Base-by-base conservation (phyloP, 1,140 invertebrate species). In the Centruroides vittatus region DNA sequence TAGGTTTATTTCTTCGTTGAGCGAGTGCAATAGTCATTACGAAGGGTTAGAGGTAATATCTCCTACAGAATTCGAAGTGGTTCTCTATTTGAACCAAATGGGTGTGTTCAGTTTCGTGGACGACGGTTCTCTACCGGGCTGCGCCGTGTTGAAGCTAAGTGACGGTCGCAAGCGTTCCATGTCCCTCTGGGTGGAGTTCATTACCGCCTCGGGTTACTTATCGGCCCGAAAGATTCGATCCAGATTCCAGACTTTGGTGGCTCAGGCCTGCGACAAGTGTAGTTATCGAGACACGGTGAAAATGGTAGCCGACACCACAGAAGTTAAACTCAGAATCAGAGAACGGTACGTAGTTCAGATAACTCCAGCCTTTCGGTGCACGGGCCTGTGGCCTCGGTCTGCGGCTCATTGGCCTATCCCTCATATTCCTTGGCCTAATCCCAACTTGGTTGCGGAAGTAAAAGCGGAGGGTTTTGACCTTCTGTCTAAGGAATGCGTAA, bases 381-480 rank as follows among this genome's bases (percentile, higher is more conserved):
- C 84, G 12, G 89, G 92, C 12, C 82, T 97, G 47, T 97, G 93
- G 94, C 93, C 93, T 1, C 76, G 93, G 46, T 93, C 88, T 9
- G 93, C 93, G 0, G 88, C 89, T 0, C 92, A 96, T 70, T 98
- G 93, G 94, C 93, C 93, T 1, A 78, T 90, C 41, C 86, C 89
- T 0, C 87, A 89, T 64, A 88, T 89, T 58, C 85, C 88, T 0
- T 95, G 92, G 92, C 93, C 93, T 12, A 89, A 93, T 74, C 92
- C 91, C 0, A 92, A 88, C 71, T 81, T 95, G 11, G 91, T 96
- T 0, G 89, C 91, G 6, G 93, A 98, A 73, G 93, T 97, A 1
- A 97, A 98, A 68, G 89, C 89, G 0, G 93, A 98, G 77, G 95
- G 95, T 3, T 98, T 98, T 75, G 92, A 98, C 73, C 77, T 98